Evolutionary conservation across 1,140 invertebrate genomes (phyloP).

Genomic region (Halictus rubicundus): DNA sequence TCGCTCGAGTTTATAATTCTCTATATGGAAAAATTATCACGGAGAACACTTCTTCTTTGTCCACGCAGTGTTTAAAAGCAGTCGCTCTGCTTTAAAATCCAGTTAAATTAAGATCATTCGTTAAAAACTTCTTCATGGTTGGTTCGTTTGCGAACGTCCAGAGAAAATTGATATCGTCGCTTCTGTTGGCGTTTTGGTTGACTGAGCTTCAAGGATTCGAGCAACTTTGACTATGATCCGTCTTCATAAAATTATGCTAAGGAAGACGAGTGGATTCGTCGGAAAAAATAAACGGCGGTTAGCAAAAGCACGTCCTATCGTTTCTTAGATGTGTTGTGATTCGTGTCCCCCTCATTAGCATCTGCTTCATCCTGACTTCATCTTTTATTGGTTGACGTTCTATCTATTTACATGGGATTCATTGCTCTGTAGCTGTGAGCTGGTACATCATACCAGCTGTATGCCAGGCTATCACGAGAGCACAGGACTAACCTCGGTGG

Average conservation of each 20-base stretch:
- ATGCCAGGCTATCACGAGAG: conserved; percentile 73
- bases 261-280: conserved; percentile 58
- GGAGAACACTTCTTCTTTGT: background rate
- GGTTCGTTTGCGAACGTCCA: background rate
- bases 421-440: conserved; percentile 52
- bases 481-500: conserved; percentile 65
- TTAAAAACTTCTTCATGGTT: background rate
- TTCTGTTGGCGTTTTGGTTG: background rate
- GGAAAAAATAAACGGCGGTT: conserved; percentile 27
- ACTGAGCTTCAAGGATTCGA: background rate
- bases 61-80: background rate
- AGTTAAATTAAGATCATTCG: background rate
- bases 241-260: conserved; percentile 29
- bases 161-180: background rate
- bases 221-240: conserved; percentile 32
- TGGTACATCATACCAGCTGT: conserved; percentile 43
- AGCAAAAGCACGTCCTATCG: conserved; percentile 22
- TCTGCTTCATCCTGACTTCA: conserved; percentile 37
- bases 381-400: conserved; percentile 61
- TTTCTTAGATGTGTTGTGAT: conserved; percentile 24
- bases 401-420: conserved; percentile 71
- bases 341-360: conserved; percentile 14
- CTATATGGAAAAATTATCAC: background rate
- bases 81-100: background rate
- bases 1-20: background rate